Percentiles rank a stretch among this genome's conserved stretches.
Evolutionary conservation across 2,113 vertebrate genomes (phyloP).

Genomic region (Stictonetta naevosa): DNA sequence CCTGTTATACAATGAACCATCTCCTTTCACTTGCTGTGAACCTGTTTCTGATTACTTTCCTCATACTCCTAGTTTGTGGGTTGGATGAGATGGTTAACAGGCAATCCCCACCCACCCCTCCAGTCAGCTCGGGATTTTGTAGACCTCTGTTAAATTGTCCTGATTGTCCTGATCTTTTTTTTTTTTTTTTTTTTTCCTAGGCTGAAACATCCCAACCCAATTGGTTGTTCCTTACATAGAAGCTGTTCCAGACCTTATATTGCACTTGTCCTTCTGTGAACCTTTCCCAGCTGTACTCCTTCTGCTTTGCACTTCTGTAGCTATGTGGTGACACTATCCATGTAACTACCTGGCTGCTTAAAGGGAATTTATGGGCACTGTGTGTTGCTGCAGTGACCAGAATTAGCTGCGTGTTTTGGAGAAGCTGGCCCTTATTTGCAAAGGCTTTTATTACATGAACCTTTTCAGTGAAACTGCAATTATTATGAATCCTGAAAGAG

Average conservation of each 20-base stretch:
- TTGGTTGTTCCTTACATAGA: neutral
- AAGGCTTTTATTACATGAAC: neutral
- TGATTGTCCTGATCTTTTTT: neutral
- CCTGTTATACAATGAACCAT: rapidly evolving
- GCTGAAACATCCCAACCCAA: neutral
- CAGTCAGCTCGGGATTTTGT: neutral
- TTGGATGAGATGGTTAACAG: neutral
- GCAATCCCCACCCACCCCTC: neutral
- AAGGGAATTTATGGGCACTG: neutral
- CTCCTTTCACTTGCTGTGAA: neutral
- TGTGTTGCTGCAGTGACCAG: neutral
- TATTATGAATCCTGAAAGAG: slow-evolving; percentile 18
- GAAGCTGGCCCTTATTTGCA: neutral
- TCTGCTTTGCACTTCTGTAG: neutral
- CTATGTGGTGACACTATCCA: neutral
- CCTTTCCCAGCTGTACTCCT: neutral
- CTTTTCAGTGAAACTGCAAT: neutral
- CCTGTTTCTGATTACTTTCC: neutral
- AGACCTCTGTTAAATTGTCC: neutral
- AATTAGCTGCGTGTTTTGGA: neutral
- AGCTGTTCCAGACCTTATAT: neutral
- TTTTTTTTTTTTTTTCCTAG: neutral
- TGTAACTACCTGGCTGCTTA: neutral
- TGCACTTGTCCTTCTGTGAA: neutral
- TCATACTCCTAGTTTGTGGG: neutral